phyloP scores from a whole-genome alignment of 2,888 invertebrate species.

The Phyto melanocephala region DNA sequence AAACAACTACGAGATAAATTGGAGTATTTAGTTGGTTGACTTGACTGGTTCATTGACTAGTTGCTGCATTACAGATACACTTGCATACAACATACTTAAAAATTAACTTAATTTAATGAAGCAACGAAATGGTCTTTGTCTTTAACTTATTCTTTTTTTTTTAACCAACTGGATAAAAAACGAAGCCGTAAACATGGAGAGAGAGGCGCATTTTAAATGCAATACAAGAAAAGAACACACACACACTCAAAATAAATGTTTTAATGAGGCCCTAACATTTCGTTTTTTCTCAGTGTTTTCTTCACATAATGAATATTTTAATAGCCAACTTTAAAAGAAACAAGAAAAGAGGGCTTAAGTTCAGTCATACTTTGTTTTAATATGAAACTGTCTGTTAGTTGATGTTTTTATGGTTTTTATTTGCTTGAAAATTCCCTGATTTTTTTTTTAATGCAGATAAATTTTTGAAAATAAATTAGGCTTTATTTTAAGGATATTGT shows the following conservation, averaged over 20 bases:
- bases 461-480: too few species aligned
- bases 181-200: too few species aligned
- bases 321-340: not conserved
- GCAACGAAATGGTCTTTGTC: conserved; percentile 45
- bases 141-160: conserved; percentile 18
- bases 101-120: conserved; percentile 67
- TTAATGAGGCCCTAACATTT: conserved; percentile 53
- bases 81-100: conserved; percentile 61
- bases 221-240: conserved; percentile 18
- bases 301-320: conserved; percentile 21
- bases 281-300: conserved; percentile 7
- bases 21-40: too few species aligned
- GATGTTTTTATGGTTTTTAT: conserved; percentile 19
- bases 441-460: not conserved
- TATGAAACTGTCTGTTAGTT: conserved; percentile 13
- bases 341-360: conserved; percentile 10
- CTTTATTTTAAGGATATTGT: not conserved
- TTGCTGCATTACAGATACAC: conserved; percentile 4
- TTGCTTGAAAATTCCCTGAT: conserved; percentile 38
- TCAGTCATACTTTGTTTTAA: not conserved
- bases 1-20: not conserved
- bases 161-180: conserved; percentile 21
- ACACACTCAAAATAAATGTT: not conserved
- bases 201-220: conserved; percentile 32
- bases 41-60: conserved; percentile 31